A percentile compares a stretch with the other conserved stretches of the same genome.
Evolutionary conservation across 2,797 vertebrate genomes (phyloP).

Genomic region (Garrulus glandarius): DNA sequence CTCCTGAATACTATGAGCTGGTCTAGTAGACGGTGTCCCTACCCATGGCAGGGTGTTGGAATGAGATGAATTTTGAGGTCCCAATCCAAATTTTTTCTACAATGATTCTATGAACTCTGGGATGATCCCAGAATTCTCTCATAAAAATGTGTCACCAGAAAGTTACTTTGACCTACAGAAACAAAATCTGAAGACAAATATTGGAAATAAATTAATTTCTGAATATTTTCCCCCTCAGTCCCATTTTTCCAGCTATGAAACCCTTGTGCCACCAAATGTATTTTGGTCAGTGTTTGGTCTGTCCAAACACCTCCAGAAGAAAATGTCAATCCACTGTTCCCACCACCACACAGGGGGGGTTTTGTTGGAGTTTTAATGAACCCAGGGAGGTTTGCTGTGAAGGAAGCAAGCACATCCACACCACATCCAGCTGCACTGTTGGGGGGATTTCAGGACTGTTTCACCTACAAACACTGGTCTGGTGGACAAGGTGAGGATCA

Average conservation of each 20-base stretch:
- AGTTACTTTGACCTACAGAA: background rate
- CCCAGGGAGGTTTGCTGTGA: background rate
- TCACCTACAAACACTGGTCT: background rate
- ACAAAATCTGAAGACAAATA: background rate
- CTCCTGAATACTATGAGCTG: background rate
- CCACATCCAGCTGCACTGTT: accelerated
- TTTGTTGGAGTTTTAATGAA: background rate
- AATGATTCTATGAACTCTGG: background rate
- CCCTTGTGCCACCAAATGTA: accelerated
- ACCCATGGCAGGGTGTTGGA: background rate
- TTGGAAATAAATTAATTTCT: background rate
- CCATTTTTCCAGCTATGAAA: background rate
- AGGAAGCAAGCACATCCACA: background rate
- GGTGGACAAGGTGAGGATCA: background rate
- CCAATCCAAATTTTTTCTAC: background rate
- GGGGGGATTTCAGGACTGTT: background rate
- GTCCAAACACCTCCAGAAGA: background rate
- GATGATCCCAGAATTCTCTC: too few species aligned
- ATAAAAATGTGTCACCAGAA: accelerated
- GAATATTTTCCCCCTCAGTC: background rate
- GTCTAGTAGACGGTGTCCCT: background rate
- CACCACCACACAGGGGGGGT: background rate
- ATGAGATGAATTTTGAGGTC: background rate
- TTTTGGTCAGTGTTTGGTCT: background rate
- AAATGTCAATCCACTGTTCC: background rate